Conservation (phyloP, 2,888 invertebrate species). For the Choristoneura rosaceana region DNA sequence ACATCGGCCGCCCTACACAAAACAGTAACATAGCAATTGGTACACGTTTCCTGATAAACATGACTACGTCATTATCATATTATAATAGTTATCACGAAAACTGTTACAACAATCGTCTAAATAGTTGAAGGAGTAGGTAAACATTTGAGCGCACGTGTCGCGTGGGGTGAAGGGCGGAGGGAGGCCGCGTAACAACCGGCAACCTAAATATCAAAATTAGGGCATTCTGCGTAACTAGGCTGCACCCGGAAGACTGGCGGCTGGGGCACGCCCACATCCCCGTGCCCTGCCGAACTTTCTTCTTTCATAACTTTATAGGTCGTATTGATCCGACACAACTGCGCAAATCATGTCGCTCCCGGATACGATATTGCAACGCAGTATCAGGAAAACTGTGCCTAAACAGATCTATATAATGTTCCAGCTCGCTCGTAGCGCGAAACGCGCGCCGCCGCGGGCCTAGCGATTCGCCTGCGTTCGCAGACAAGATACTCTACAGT, state of each 20-base stretch:
- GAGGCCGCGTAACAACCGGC: slow-evolving; percentile 37
- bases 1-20: slow-evolving; percentile 23
- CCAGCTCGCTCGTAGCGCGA: slow-evolving; percentile 6
- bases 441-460: slow-evolving; percentile 7
- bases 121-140: slow-evolving; percentile 26
- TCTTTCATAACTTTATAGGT: slow-evolving; percentile 84
- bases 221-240: slow-evolving; percentile 85
- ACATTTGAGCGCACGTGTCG: slow-evolving; percentile 21
- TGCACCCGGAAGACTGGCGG: slow-evolving; percentile 73
- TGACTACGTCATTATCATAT: slow-evolving; percentile 12
- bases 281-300: slow-evolving; percentile 83
- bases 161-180: slow-evolving; percentile 17
- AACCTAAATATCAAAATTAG: slow-evolving; percentile 69
- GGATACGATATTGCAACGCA: slow-evolving; percentile 52
- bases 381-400: slow-evolving; percentile 51
- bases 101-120: slow-evolving; percentile 20
- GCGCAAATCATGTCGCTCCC: slow-evolving; percentile 80
- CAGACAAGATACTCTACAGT: background rate
- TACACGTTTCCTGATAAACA: slow-evolving; percentile 15
- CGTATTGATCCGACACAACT: slow-evolving; percentile 84
- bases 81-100: slow-evolving; percentile 17
- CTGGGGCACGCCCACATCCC: slow-evolving; percentile 78
- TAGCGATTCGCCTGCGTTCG: background rate
- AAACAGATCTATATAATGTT: slow-evolving; percentile 41
- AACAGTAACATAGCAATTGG: slow-evolving; percentile 20